Evolutionary conservation across 2,113 vertebrate species (phyloP), one percentile per base, ranked within the genome.

Genomic region (Piprites chloris): DNA sequence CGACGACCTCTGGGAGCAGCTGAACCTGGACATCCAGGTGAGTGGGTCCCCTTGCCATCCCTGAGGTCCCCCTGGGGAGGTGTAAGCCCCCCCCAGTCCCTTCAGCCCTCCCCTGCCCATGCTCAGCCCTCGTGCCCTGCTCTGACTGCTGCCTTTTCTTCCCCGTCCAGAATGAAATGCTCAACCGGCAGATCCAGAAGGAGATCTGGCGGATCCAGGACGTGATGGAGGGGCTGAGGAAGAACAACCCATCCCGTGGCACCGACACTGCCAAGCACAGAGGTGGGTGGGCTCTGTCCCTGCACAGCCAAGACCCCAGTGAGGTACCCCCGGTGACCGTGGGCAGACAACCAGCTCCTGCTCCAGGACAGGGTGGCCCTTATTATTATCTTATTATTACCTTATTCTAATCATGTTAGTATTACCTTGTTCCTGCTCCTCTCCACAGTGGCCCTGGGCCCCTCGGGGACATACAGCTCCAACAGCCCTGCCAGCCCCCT

Each of bases 121-220:
- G 39, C 49, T 66, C 67, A 66, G 12, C 42, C 32, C 55, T 81
- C 0, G 1, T 5, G 2, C 8, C 90, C 49, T 5, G 26, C 32
- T 37, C 85, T 2, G 9, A 92, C 55, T 30, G 0, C 62, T 11
- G 6, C 81, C 33, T 56, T 21, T 42, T 11, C 56, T 10, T 10
- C 37, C 37, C 3, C 71, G 4, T 71, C 33, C 97, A 99, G 99
- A 99, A 98, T 3, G 99, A 99, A 90, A 79, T 98, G 91, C 98
- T 99, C 22, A 99, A 98, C 86, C 90, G 98, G 95, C 99, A 99
- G 96, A 98, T 99, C 95, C 99, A 99, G 97, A 99, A 99, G 97
- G 99, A 99, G 97, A 99, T 99, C 96, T 99, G 99, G 99, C 98
- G 99, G 91, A 99, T 99, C 92, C 99, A 99, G 96, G 99, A 99